Conservation (phyloP, 1,140 invertebrate species). For the Bombus pyrosoma region DNA sequence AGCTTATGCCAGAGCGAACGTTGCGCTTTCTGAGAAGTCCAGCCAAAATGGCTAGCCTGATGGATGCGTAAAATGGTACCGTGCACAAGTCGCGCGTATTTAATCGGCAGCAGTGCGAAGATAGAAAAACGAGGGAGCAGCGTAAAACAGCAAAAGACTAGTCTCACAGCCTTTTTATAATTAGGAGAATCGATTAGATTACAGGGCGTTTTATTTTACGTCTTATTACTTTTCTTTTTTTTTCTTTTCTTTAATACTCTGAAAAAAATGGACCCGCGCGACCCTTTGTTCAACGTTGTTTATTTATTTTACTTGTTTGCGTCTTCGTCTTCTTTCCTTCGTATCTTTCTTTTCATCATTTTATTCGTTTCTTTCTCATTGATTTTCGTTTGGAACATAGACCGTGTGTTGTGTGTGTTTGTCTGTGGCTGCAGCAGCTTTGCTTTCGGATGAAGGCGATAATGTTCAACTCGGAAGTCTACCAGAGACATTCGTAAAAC, state of each 20-base stretch:
- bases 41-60: not conserved
- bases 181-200: slow-evolving; percentile 56
- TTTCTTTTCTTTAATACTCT: not conserved
- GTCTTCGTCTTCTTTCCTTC: not conserved
- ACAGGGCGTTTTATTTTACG: not conserved
- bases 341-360: no score
- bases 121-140: slow-evolving; percentile 53
- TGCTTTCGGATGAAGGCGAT: not conserved
- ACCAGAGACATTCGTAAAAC: slow-evolving; percentile 64
- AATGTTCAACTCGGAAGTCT: slow-evolving; percentile 66
- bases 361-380: not conserved
- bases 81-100: not conserved
- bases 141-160: slow-evolving; percentile 53
- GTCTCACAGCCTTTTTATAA: slow-evolving; percentile 60
- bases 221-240: not conserved
- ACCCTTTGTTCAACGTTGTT: slow-evolving; percentile 4
- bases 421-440: slow-evolving; percentile 28
- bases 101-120: slow-evolving; percentile 23
- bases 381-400: slow-evolving; percentile 54
- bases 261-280: slow-evolving; percentile 57
- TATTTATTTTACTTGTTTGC: not conserved
- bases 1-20: not conserved
- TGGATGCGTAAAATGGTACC: slow-evolving; percentile 10
- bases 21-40: not conserved
- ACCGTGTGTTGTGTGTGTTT: slow-evolving; percentile 41